Percentiles rank a stretch among this genome's conserved stretches.
phyloP scores from a whole-genome alignment of 2,888 invertebrate species.

The Pardosa pseudoannulata region DNA sequence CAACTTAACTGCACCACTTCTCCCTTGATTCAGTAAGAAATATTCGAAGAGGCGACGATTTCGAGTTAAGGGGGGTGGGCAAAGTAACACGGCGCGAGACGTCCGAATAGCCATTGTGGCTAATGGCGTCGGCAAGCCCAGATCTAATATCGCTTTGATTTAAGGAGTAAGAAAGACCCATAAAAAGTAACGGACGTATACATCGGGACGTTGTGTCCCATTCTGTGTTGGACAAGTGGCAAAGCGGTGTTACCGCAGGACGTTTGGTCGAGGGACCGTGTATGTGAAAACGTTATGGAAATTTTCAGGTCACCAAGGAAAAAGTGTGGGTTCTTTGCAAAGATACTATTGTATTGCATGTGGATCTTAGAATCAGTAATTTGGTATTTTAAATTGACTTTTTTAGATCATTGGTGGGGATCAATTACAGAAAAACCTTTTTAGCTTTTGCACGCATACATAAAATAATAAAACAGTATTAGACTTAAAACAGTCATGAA shows the following conservation, averaged over 20 bases:
- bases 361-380: too few species aligned
- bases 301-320: too few species aligned
- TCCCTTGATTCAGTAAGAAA: neutral
- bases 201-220: constrained; percentile 68
- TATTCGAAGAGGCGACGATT: constrained; percentile 57
- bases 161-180: constrained; percentile 62
- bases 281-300: neutral
- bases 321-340: too few species aligned
- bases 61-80: constrained; percentile 31
- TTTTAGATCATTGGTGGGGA: too few species aligned
- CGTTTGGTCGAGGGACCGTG: constrained; percentile 29
- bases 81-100: constrained; percentile 37
- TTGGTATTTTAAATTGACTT: too few species aligned
- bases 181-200: constrained; percentile 68
- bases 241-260: constrained; percentile 41
- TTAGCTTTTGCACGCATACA: too few species aligned
- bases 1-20: constrained; percentile 18
- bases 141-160: constrained; percentile 71
- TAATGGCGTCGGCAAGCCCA: constrained; percentile 70
- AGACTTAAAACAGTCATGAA: too few species aligned
- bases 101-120: constrained; percentile 67
- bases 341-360: too few species aligned
- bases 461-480: too few species aligned
- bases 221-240: constrained; percentile 63
- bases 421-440: too few species aligned